Evolutionary conservation across 1,140 invertebrate species (phyloP).

Genomic region (Spodoptera frugiperda): DNA sequence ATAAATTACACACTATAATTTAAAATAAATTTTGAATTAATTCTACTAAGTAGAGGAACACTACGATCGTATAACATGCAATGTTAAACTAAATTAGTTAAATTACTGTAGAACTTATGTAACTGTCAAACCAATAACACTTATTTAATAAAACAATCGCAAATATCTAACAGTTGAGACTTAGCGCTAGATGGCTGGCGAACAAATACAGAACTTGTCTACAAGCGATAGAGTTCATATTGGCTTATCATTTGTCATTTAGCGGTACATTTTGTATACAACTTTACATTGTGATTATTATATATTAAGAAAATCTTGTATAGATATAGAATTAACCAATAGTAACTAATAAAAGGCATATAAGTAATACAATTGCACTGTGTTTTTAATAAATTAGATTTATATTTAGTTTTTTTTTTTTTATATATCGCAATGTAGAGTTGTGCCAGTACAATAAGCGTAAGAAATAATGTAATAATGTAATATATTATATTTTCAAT

Average conservation of each 20-base stretch:
- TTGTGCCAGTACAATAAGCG: slow-evolving; percentile 6
- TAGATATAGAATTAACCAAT: no score
- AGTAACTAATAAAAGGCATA: no score
- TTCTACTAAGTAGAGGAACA: no score
- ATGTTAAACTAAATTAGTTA: no score
- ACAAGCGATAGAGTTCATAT: slow-evolving; percentile 52
- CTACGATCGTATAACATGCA: no score
- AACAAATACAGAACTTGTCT: slow-evolving; percentile 44
- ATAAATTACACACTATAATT: no score
- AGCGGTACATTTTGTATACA: neutral
- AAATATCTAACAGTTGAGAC: slow-evolving; percentile 53
- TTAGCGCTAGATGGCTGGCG: slow-evolving; percentile 50
- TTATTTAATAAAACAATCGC: slow-evolving; percentile 34
- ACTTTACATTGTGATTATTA: neutral
- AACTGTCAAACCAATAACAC: slow-evolving; percentile 2
- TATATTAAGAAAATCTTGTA: neutral
- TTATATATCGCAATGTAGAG: neutral
- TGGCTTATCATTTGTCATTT: slow-evolving; percentile 53
- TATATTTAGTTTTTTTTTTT: neutral
- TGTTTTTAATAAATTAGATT: neutral
- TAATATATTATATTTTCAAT: slow-evolving; percentile 8
- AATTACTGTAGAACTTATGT: no score
- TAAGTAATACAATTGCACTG: neutral
- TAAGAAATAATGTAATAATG: neutral
- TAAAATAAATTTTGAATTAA: no score